Percentiles rank a stretch among this genome's conserved stretches.
These are phyloP conservation scores for Chlorodrepanis virens DNA, from an alignment of 2,113 vertebrate species.

Conservation along the genomic window DNA sequence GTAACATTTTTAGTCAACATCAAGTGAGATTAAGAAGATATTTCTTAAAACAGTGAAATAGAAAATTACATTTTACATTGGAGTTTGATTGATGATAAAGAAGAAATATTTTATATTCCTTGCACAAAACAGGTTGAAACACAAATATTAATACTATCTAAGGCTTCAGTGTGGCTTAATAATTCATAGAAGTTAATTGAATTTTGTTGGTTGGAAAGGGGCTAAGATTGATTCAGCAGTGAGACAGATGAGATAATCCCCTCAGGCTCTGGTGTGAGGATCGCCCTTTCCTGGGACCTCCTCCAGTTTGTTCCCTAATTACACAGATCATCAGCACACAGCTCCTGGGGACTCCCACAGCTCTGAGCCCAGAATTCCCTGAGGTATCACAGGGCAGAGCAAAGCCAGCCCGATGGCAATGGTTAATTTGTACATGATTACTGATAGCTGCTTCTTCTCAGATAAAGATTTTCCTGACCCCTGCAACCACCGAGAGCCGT, in stretches of 20 bases:
- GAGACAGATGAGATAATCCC: not conserved
- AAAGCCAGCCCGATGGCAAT: not conserved
- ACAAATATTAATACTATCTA: constrained; percentile 34
- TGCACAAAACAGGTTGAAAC: not conserved
- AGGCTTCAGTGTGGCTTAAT: constrained; percentile 1
- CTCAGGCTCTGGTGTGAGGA: not conserved
- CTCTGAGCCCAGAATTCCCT: not conserved
- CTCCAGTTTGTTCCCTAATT: not conserved
- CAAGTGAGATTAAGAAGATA: not conserved
- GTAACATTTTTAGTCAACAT: not conserved
- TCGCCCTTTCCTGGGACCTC: not conserved
- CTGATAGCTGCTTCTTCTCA: not conserved
- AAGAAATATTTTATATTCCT: not conserved
- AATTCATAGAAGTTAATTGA: constrained; percentile 51
- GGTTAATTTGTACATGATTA: not conserved
- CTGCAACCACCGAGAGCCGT: not conserved
- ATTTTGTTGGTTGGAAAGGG: constrained; percentile 19
- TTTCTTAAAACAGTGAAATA: not conserved
- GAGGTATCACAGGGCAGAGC: not conserved
- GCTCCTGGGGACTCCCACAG: not conserved
- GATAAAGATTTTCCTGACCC: not conserved
- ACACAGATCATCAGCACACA: not conserved
- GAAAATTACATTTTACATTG: not conserved
- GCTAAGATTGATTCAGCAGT: not conserved
- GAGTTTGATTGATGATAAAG: not conserved